Evolutionary conservation across 2,797 vertebrate genomes (phyloP), one percentile per base, ranked within the genome.

Genomic region (Mormyrops boulengeri): DNA sequence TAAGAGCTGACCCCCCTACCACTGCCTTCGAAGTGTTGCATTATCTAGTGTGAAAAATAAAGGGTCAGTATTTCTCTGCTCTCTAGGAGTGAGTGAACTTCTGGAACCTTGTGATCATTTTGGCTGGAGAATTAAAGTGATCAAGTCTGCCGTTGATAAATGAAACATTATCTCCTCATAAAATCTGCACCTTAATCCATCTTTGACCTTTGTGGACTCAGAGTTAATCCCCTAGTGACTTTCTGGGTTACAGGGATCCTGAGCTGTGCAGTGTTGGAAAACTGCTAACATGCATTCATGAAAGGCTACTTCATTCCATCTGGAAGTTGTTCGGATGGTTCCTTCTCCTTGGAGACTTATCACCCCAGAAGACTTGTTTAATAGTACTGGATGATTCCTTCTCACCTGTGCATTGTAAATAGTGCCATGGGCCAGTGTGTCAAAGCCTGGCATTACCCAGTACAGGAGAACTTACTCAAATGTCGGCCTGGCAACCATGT

Each of bases 371-470:
- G 66, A 34, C 66, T 34, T 14, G 30, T 34, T 38, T 69, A 34
- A 69, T 69, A 34, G 66, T 30, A 34, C 4, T 34, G 66, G 66
- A 69, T 69, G 26, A 69, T 69, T 34, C 66, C 66, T 69, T 69
- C 66, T 38, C 66, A 69, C 30, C 30, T 69, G 66, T 1, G 0
- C 34, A 30, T 69, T 34, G 11, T 69, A 69, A 69, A 69, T 69
- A 69, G 30, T 69, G 66, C 5, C 66, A 14, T 69, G 30, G 66
- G 66, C 11, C 66, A 34, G 91, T 92, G 93, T 92, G 80, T 92
- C 87, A 19, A 88, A 87, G 14, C 30, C 60, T 47, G 41, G 53
- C 53, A 88, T 60, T 60, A 62, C 26, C 22, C 26, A 14, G 53
- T 52, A 53, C 44, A 34, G 22, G 60, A 26, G 55, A 49, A 52